A percentile compares a stretch with the other conserved stretches of the same genome.
Conservation (phyloP, 2,888 invertebrate genomes). For the Drosophila aldrichi region DNA sequence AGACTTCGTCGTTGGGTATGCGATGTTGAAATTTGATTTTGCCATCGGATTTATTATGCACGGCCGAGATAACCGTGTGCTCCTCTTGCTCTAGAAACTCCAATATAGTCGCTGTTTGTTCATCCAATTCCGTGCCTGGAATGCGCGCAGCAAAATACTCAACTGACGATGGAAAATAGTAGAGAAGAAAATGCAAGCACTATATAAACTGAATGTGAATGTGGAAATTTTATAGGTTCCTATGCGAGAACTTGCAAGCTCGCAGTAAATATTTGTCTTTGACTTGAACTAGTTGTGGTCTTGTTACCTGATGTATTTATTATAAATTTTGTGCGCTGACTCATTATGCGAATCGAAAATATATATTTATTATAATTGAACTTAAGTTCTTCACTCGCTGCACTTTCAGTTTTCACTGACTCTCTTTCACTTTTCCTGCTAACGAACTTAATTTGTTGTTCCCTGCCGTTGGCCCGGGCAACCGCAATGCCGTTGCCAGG, state of each 20-base stretch:
- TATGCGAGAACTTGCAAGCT: slow-evolving; percentile 2
- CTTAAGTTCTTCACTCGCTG: slow-evolving; percentile 26
- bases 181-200: not conserved
- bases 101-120: slow-evolving; percentile 84
- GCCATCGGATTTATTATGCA: slow-evolving; percentile 84
- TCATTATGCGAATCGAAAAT: slow-evolving; percentile 38
- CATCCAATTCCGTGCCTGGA: slow-evolving; percentile 77
- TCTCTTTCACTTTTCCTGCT: slow-evolving; percentile 63
- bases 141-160: slow-evolving; percentile 83
- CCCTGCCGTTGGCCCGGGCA: slow-evolving; percentile 52
- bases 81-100: slow-evolving; percentile 86
- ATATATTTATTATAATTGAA: slow-evolving; percentile 1
- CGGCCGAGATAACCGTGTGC: slow-evolving; percentile 85
- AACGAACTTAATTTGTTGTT: slow-evolving; percentile 58
- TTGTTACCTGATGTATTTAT: slow-evolving; percentile 84
- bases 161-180: slow-evolving; percentile 57
- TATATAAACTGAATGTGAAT: slow-evolving; percentile 12
- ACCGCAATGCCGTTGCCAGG: slow-evolving; percentile 51
- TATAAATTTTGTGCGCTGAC: slow-evolving; percentile 83
- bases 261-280: slow-evolving; percentile 7
- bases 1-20: slow-evolving; percentile 84
- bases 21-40: slow-evolving; percentile 85
- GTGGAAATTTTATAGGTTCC: slow-evolving; percentile 37
- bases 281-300: slow-evolving; percentile 1
- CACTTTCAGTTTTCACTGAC: slow-evolving; percentile 69